Evolutionary conservation across 2,113 vertebrate species (phyloP).

Genomic region (Erythrocercus mccallii): DNA sequence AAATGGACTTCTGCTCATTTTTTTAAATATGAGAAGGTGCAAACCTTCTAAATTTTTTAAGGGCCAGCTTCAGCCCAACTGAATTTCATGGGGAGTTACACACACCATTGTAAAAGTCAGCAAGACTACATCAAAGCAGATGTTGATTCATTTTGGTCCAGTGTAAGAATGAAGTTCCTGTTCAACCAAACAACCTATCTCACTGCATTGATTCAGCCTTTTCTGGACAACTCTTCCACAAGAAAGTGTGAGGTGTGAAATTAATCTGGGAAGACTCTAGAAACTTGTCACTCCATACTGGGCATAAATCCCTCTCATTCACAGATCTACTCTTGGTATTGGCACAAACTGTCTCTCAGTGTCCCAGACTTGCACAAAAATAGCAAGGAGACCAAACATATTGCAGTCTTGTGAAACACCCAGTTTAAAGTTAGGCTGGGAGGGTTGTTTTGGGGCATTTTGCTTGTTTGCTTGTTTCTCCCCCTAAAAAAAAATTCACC

Average conservation of each 20-base stretch:
- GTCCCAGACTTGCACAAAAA: background rate
- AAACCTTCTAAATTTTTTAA: background rate
- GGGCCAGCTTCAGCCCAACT: background rate
- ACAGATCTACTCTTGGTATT: background rate
- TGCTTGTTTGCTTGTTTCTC: background rate
- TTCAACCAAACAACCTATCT: background rate
- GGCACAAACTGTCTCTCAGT: background rate
- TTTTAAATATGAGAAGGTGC: background rate
- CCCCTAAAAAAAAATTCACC: background rate
- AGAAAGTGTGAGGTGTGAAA: slow-evolving; percentile 14
- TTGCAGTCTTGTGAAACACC: background rate
- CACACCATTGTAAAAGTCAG: background rate
- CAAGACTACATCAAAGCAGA: background rate
- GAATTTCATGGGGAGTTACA: background rate
- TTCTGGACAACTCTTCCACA: background rate
- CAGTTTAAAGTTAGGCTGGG: background rate
- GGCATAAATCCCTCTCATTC: background rate
- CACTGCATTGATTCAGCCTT: background rate
- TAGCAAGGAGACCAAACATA: background rate
- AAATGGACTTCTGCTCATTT: background rate
- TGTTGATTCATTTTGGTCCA: background rate
- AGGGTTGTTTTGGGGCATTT: background rate
- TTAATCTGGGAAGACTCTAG: background rate
- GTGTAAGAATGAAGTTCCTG: background rate
- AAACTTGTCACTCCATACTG: background rate